Conservation (phyloP, 2,888 invertebrate genomes). For the Polylopha cassiicola region DNA sequence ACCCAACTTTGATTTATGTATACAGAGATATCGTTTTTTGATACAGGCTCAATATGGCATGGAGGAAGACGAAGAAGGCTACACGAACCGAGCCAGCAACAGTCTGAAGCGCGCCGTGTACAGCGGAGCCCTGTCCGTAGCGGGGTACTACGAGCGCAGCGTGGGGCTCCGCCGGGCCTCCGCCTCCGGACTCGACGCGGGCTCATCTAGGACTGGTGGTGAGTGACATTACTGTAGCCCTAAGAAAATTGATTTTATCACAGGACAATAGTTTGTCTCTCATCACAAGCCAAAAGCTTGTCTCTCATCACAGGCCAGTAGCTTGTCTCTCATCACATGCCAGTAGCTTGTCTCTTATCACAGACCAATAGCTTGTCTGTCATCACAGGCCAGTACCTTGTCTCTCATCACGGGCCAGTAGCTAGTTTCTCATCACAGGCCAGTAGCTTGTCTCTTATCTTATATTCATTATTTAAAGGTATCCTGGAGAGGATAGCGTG, state of each 20-base stretch:
- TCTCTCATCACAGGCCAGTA: too few relatives aligned
- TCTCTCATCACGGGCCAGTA: too few relatives aligned
- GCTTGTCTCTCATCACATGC: too few relatives aligned
- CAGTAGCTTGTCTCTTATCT: too few relatives aligned
- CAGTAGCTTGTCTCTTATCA: too few relatives aligned
- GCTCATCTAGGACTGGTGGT: conserved; percentile 89
- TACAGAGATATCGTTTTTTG: background rate
- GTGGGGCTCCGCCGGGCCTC: conserved; percentile 85
- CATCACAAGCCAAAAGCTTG: too few relatives aligned
- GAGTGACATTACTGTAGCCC: too few relatives aligned
- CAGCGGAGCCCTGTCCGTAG: conserved; percentile 89
- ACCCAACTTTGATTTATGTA: background rate
- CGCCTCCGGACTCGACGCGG: conserved; percentile 88
- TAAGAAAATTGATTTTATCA: too few relatives aligned
- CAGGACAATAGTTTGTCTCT: too few relatives aligned
- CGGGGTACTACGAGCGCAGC: conserved; percentile 89
- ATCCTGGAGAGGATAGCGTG: conserved; percentile 65
- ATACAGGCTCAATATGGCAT: conserved; percentile 89
- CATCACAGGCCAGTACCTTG: too few relatives aligned
- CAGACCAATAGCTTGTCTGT: too few relatives aligned
- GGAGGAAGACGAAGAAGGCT: conserved; percentile 90
- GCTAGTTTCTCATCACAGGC: too few relatives aligned
- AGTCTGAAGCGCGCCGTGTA: conserved; percentile 90
- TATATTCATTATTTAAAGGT: conserved; percentile 37
- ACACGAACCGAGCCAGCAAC: conserved; percentile 84